phyloP scores from a whole-genome alignment of 2,113 vertebrate species.

The Myiagra hebetior region DNA sequence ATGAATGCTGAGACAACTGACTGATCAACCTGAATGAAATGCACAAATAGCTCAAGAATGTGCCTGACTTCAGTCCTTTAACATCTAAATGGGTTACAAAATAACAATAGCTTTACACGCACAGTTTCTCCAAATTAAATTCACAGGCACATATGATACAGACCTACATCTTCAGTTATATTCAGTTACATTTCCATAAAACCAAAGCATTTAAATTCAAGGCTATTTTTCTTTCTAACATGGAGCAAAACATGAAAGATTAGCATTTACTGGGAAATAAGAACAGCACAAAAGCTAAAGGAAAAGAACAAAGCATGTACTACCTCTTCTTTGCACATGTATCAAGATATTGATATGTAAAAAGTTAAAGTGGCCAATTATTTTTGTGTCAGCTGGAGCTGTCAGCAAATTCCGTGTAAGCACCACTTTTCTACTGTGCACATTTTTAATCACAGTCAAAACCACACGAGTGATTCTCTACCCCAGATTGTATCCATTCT shows the following conservation, averaged over 20 bases:
- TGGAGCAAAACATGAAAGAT: background rate
- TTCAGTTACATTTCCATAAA: background rate
- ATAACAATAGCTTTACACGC: background rate
- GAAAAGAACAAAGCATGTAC: background rate
- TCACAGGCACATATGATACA: background rate
- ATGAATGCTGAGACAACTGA: background rate
- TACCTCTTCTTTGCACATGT: background rate
- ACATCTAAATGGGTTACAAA: background rate
- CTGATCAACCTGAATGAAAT: background rate
- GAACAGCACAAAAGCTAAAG: background rate
- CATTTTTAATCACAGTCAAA: background rate
- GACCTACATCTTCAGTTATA: background rate
- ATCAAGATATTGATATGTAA: background rate
- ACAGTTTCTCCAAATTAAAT: background rate
- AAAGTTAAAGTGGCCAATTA: background rate
- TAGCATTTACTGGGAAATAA: background rate
- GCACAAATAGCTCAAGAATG: background rate
- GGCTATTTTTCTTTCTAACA: background rate
- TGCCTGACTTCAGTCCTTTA: background rate
- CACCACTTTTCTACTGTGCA: background rate
- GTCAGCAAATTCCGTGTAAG: background rate
- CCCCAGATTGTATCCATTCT: background rate
- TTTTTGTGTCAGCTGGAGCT: background rate
- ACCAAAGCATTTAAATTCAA: background rate
- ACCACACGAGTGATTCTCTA: background rate